These are phyloP conservation scores for Orgyia antiqua DNA, from an alignment of 2,888 invertebrate species.

Conservation along the genomic window DNA sequence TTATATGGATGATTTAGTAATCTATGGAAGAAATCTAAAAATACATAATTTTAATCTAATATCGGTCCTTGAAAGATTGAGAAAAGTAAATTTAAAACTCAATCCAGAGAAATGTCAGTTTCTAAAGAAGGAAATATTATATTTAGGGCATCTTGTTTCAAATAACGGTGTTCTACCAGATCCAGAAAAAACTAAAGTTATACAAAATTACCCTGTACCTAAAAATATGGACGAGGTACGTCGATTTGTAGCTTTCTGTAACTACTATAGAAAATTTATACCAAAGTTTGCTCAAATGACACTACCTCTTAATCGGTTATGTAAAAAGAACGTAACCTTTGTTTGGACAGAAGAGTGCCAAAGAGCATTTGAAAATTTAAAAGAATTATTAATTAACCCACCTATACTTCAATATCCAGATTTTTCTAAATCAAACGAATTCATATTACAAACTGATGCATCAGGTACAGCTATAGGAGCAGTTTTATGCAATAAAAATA, in stretches of 20 bases:
- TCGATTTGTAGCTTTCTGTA: not conserved
- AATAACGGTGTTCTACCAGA: constrained; percentile 1
- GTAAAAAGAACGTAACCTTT: constrained; percentile 1
- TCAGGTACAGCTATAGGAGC: constrained; percentile 1
- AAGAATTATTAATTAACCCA: not conserved
- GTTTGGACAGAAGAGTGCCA: not conserved
- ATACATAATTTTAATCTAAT: not conserved
- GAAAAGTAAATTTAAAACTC: constrained; percentile 1
- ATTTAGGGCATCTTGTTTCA: constrained; percentile 3
- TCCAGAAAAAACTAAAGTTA: not conserved
- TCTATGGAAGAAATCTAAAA: too few relatives aligned
- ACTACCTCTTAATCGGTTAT: constrained; percentile 1
- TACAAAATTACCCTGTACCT: constrained; percentile 2
- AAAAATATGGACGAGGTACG: constrained; percentile 1
- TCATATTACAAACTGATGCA: constrained; percentile 2
- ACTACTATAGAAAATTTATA: constrained; percentile 1
- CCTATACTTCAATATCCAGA: constrained; percentile 1
- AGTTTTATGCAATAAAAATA: not conserved
- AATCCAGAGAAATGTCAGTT: constrained; percentile 4
- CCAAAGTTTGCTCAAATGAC: not conserved
- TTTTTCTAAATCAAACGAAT: not conserved
- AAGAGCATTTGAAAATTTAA: constrained; percentile 1
- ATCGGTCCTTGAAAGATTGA: not conserved
- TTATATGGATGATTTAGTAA: too few relatives aligned
- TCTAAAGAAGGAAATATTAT: constrained; percentile 5